A percentile compares a stretch with the other conserved stretches of the same genome.
Evolutionary conservation across 92 coral and sea anemone genomes (phyloP).

Genomic region (Porites evermanni): DNA sequence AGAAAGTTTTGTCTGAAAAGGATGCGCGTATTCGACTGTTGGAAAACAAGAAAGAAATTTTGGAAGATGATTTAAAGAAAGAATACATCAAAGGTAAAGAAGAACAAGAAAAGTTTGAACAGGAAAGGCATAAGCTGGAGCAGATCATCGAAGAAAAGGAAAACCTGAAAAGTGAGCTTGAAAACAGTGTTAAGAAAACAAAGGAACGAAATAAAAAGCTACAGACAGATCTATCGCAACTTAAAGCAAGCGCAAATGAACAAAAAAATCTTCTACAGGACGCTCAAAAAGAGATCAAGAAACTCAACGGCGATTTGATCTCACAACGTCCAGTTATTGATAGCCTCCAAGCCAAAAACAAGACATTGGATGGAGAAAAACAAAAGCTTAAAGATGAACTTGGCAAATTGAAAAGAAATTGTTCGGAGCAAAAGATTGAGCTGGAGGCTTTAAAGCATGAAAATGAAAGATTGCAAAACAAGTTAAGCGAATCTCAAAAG

Average conservation of each 20-base stretch:
- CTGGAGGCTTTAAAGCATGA: constrained; percentile 82
- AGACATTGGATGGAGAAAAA: constrained; percentile 74
- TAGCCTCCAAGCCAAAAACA: constrained; percentile 73
- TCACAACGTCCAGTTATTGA: constrained; percentile 72
- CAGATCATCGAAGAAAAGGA: constrained; percentile 83
- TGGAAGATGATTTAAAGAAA: constrained; percentile 75
- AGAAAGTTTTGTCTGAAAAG: constrained; percentile 73
- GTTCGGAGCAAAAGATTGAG: constrained; percentile 81
- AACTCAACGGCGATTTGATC: constrained; percentile 79
- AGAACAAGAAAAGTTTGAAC: constrained; percentile 75
- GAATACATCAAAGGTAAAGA: constrained; percentile 69
- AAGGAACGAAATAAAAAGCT: constrained; percentile 80
- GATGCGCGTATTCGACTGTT: constrained; percentile 81
- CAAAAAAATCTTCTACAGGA: constrained; percentile 58
- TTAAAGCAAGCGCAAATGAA: constrained; percentile 67
- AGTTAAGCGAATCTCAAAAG: constrained; percentile 36
- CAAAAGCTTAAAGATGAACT: constrained; percentile 81
- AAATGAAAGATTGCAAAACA: constrained; percentile 77
- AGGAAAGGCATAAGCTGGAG: constrained; percentile 58
- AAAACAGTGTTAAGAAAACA: constrained; percentile 64
- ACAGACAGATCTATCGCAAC: constrained; percentile 75
- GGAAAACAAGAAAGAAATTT: constrained; percentile 62
- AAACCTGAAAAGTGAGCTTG: constrained; percentile 75
- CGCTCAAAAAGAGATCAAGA: constrained; percentile 80
- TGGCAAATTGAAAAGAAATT: constrained; percentile 68